A percentile compares a stretch with the other conserved stretches of the same genome.
Evolutionary conservation across 2,113 vertebrate species (phyloP).

Genomic region (Cepphus grylle): DNA sequence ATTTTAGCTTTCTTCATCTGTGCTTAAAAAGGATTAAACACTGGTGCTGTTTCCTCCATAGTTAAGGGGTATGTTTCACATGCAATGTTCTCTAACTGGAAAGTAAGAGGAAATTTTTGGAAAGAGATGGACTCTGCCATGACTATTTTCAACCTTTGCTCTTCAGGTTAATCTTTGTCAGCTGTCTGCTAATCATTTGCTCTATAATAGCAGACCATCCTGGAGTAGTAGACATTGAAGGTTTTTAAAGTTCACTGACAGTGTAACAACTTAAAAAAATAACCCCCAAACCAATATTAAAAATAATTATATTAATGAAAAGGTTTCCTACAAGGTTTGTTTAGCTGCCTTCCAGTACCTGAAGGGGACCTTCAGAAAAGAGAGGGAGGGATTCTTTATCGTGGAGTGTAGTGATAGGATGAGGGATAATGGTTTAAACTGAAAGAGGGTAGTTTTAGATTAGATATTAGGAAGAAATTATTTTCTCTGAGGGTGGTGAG

Average conservation of each 20-base stretch:
- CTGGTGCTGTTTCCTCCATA: background rate
- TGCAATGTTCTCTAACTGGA: background rate
- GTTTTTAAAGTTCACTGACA: background rate
- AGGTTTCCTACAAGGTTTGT: background rate
- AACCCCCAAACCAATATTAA: background rate
- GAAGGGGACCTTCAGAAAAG: background rate
- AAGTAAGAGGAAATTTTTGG: background rate
- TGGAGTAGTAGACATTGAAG: background rate
- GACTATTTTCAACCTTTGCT: background rate
- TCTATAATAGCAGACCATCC: background rate
- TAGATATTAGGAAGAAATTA: background rate
- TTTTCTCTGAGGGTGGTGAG: background rate
- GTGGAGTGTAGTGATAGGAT: background rate
- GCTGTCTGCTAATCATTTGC: background rate
- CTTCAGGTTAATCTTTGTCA: background rate
- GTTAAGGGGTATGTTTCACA: background rate
- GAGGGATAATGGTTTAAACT: background rate
- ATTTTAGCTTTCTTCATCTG: background rate
- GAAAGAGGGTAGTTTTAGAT: background rate
- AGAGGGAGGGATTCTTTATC: background rate
- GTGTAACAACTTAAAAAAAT: background rate
- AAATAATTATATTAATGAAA: background rate
- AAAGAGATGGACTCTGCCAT: background rate
- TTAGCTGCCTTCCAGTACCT: background rate
- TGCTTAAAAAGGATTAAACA: background rate